Conservation (phyloP, 2,113 vertebrate species). For the Zonotrichia leucophrys region DNA sequence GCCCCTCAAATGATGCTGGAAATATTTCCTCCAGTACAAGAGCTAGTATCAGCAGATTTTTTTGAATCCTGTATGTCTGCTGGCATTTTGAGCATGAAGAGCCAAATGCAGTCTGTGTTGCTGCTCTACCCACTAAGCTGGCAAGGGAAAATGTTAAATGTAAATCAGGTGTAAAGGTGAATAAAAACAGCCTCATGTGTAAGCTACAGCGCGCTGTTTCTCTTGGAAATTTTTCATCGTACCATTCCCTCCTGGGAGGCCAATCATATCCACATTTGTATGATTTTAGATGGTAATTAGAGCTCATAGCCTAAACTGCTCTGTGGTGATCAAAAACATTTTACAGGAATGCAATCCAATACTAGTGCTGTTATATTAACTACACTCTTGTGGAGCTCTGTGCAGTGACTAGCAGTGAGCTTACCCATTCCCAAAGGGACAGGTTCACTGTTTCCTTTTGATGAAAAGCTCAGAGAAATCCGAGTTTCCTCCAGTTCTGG, state of each 20-base stretch:
- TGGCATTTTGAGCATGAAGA: not conserved
- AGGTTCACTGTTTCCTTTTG: not conserved
- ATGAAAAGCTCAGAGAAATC: not conserved
- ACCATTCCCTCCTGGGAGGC: not conserved
- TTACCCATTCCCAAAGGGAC: not conserved
- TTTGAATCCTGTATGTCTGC: not conserved
- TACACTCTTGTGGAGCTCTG: not conserved
- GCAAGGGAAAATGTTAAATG: not conserved
- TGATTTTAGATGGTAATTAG: not conserved
- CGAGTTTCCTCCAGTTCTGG: not conserved
- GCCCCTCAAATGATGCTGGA: not conserved
- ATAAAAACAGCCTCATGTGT: not conserved
- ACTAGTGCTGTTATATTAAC: not conserved
- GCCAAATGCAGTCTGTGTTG: not conserved
- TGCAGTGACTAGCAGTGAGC: not conserved
- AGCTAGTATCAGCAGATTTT: not conserved
- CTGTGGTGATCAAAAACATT: not conserved
- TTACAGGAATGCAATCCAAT: not conserved
- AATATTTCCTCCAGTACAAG: not conserved
- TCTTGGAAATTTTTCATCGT: not conserved
- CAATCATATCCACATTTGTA: not conserved
- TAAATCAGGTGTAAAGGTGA: not conserved
- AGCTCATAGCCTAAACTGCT: not conserved
- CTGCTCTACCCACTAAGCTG: not conserved
- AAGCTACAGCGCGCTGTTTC: not conserved